Evolutionary conservation across 2,797 vertebrate species (phyloP).

Genomic region (Dipus sagitta): DNA sequence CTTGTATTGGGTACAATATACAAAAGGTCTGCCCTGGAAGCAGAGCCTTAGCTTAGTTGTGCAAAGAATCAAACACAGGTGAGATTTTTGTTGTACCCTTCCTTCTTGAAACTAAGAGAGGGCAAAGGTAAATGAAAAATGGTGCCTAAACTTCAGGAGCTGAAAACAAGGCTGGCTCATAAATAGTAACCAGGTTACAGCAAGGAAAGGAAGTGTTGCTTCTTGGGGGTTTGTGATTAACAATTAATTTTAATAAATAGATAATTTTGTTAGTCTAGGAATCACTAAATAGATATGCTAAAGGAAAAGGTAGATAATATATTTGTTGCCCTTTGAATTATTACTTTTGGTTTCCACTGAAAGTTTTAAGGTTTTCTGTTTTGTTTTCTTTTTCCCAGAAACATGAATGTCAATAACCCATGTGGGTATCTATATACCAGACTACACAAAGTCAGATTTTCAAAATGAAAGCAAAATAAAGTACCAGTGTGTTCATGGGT

Average conservation of each 20-base stretch:
- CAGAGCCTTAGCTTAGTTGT: background rate
- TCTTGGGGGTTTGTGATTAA: slow-evolving; percentile 1
- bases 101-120: background rate
- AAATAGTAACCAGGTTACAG: background rate
- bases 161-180: background rate
- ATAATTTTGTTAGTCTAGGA: background rate
- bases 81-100: background rate
- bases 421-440: background rate
- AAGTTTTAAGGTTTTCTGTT: background rate
- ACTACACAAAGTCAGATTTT: background rate
- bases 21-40: background rate
- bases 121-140: slow-evolving; percentile 1
- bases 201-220: background rate
- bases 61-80: background rate
- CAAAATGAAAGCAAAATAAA: background rate
- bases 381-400: slow-evolving; percentile 32
- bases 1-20: background rate
- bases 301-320: slow-evolving; percentile 2
- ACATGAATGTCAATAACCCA: background rate
- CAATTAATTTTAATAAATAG: slow-evolving; percentile 12
- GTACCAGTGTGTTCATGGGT: background rate
- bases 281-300: slow-evolving; percentile 10
- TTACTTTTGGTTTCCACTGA: background rate
- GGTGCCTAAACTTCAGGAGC: background rate
- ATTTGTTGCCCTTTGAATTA: background rate